Conservation (phyloP, 2,797 vertebrate species). For the Knipowitschia caucasica region DNA sequence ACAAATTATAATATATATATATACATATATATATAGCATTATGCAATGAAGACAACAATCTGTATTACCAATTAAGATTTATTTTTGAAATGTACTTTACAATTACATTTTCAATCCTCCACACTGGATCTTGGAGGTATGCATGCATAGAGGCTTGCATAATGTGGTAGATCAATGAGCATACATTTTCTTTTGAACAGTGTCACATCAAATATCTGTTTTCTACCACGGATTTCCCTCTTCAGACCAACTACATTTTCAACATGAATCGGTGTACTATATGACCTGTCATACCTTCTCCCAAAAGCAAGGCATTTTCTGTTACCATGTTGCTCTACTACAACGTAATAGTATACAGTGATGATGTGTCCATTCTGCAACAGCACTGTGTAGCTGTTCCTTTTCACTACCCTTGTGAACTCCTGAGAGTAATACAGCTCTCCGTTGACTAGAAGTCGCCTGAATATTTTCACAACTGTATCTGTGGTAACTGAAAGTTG, state of each 20-base stretch:
- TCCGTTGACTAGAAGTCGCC: not conserved
- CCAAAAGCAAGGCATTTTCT: constrained; percentile 16
- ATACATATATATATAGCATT: too few species aligned
- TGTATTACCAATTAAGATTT: not conserved
- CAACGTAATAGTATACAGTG: too few species aligned
- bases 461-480: constrained; percentile 15
- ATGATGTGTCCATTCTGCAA: constrained; percentile 14
- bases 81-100: constrained; percentile 6
- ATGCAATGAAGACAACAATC: not conserved
- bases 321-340: not conserved
- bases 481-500: constrained; percentile 7
- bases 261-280: constrained; percentile 18
- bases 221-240: constrained; percentile 15
- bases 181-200: constrained; percentile 23
- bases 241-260: constrained; percentile 29
- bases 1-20: not conserved
- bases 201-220: constrained; percentile 30
- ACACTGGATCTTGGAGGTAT: constrained; percentile 27
- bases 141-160: constrained; percentile 20
- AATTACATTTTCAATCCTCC: constrained; percentile 15
- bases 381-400: constrained; percentile 10
- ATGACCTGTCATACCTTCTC: constrained; percentile 20
- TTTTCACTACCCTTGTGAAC: constrained; percentile 11
- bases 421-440: constrained; percentile 10
- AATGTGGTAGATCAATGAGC: constrained; percentile 23